phyloP scores from a whole-genome alignment of 1,140 invertebrate genomes.

The Cydia pomonella region DNA sequence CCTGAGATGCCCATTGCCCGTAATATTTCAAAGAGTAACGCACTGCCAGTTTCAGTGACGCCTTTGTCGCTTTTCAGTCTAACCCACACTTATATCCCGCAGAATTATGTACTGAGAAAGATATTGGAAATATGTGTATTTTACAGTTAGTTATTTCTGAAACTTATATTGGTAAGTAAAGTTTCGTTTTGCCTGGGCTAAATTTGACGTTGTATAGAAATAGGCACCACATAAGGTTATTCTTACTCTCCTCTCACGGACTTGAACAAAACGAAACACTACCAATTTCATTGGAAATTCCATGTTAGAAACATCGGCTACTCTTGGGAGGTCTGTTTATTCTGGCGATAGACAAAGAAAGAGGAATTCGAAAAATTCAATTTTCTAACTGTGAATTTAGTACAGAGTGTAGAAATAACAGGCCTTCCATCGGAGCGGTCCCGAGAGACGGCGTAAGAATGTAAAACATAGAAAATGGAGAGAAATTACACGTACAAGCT shows the following conservation, averaged over 20 bases:
- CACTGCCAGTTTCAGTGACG: not conserved
- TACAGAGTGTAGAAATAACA: constrained; percentile 70
- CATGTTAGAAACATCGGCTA: constrained; percentile 35
- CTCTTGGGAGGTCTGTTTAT: constrained; percentile 43
- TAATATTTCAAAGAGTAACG: not conserved
- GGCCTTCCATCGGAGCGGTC: constrained; percentile 56
- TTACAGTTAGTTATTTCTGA: not conserved
- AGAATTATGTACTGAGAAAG: not conserved
- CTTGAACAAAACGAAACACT: constrained; percentile 47
- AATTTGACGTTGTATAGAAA: constrained; percentile 15
- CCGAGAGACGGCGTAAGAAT: constrained; percentile 59
- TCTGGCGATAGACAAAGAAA: constrained; percentile 49
- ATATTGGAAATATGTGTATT: not conserved
- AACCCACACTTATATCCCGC: not conserved
- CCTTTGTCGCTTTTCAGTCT: not conserved
- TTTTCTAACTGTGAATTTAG: constrained; percentile 73
- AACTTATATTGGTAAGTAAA: not conserved
- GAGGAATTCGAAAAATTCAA: constrained; percentile 74
- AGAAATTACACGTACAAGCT: constrained; percentile 58
- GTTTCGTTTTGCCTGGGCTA: not conserved
- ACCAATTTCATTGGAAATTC: constrained; percentile 44
- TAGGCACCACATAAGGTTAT: constrained; percentile 38
- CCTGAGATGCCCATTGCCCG: not conserved
- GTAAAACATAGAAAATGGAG: constrained; percentile 65
- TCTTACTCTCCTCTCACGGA: constrained; percentile 42